Evolutionary conservation across 2,797 vertebrate genomes (phyloP).

Genomic region (Diplodus sargus): DNA sequence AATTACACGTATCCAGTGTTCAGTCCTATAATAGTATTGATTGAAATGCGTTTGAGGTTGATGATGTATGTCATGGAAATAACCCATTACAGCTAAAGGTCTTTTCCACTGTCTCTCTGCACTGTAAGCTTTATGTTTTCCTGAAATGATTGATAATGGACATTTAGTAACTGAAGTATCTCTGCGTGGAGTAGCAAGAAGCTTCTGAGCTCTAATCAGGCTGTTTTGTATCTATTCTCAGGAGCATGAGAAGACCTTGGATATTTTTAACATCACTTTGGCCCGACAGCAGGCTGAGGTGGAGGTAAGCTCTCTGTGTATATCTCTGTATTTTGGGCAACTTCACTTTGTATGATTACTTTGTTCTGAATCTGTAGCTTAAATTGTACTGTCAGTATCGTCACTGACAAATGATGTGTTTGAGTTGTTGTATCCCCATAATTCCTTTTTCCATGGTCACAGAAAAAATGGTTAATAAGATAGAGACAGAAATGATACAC

Average conservation of each 20-base stretch:
- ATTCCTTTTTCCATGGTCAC: neutral
- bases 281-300: conserved; percentile 97
- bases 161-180: conserved; percentile 36
- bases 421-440: neutral
- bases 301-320: conserved; percentile 87
- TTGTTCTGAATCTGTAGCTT: neutral
- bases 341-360: neutral
- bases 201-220: conserved; percentile 47
- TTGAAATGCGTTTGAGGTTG: conserved; percentile 3
- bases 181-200: neutral
- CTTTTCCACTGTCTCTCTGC: conserved; percentile 32
- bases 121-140: conserved; percentile 20
- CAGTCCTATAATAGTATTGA: neutral
- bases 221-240: conserved; percentile 71
- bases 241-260: conserved; percentile 91
- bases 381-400: neutral
- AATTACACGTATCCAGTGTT: neutral
- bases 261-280: conserved; percentile 98
- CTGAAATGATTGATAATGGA: conserved; percentile 35
- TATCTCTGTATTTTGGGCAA: neutral
- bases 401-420: neutral
- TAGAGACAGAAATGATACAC: neutral
- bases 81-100: conserved; percentile 13
- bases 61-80: conserved; percentile 28
- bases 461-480: neutral